Conservation (phyloP, 2,888 invertebrate species). For the Volucella inflata region DNA sequence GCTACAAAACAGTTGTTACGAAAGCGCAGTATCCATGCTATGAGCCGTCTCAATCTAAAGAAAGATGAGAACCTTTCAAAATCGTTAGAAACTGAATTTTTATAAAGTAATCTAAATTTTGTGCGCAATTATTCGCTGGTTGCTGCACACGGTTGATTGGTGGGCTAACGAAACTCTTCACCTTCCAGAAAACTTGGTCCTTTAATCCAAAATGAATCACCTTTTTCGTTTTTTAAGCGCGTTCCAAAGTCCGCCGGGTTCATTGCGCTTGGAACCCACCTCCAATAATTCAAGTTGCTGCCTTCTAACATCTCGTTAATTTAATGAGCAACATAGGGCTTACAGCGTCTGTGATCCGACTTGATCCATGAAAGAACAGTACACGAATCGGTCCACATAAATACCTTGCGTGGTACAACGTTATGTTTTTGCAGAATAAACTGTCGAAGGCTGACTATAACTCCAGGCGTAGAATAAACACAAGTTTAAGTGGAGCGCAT, state of each 20-base stretch:
- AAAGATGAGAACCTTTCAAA: slow-evolving; percentile 33
- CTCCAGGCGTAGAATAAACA: no score
- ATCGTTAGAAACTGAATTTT: not conserved
- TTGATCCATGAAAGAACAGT: slow-evolving; percentile 61
- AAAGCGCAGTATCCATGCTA: slow-evolving; percentile 35
- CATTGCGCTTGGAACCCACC: slow-evolving; percentile 41
- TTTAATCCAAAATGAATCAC: no score
- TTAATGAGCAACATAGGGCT: no score
- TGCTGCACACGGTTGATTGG: not conserved
- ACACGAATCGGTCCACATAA: slow-evolving; percentile 56
- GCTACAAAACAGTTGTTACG: slow-evolving; percentile 16
- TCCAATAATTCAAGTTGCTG: slow-evolving; percentile 24
- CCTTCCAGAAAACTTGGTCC: not conserved
- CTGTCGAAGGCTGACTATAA: not conserved
- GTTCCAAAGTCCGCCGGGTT: slow-evolving; percentile 41
- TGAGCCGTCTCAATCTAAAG: slow-evolving; percentile 19
- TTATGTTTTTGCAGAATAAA: slow-evolving; percentile 12
- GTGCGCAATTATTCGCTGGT: slow-evolving; percentile 33
- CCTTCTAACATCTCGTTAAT: slow-evolving; percentile 11
- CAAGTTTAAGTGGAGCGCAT: no score
- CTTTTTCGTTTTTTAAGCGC: no score
- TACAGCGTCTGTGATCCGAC: not conserved
- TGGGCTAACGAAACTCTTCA: not conserved
- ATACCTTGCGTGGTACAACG: not conserved
- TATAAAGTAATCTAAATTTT: not conserved